Percentiles rank a stretch among this genome's conserved stretches.
Evolutionary conservation across 2,888 invertebrate species (phyloP).

Genomic region (Dicyrtomina minuta): DNA sequence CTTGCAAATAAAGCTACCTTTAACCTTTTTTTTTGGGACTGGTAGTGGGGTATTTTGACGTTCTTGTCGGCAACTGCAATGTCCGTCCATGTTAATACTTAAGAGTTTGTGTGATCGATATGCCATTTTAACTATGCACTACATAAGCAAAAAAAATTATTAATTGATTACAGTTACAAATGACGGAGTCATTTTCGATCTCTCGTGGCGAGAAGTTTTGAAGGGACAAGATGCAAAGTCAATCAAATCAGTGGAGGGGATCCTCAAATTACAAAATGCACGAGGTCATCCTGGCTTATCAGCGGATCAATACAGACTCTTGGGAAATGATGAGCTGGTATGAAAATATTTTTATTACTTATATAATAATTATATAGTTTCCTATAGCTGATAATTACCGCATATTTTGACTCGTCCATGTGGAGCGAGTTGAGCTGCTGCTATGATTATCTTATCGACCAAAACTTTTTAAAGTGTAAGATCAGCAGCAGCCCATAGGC

Average conservation of each 20-base stretch:
- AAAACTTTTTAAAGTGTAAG: too few relatives aligned
- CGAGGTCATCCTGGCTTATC: slow-evolving; percentile 4
- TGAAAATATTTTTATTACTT: background rate
- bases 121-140: too few relatives aligned
- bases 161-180: slow-evolving; percentile 18
- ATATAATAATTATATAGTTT: background rate
- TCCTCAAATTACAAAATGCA: slow-evolving; percentile 37
- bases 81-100: background rate
- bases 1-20: too few relatives aligned
- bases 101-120: background rate
- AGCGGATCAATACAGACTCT: slow-evolving; percentile 4
- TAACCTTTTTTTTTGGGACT: too few relatives aligned
- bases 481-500: too few relatives aligned
- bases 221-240: slow-evolving; percentile 40
- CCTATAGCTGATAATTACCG: background rate
- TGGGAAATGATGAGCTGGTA: slow-evolving; percentile 18
- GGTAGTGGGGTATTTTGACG: too few relatives aligned
- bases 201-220: slow-evolving; percentile 51
- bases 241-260: slow-evolving; percentile 43
- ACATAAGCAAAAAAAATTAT: background rate
- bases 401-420: background rate
- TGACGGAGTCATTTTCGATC: slow-evolving; percentile 48
- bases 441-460: too few relatives aligned
- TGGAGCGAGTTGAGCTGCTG: too few relatives aligned
- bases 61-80: too few relatives aligned